Evolutionary conservation across 2,888 invertebrate genomes (phyloP).

Genomic region (Heteropelma amictum): DNA sequence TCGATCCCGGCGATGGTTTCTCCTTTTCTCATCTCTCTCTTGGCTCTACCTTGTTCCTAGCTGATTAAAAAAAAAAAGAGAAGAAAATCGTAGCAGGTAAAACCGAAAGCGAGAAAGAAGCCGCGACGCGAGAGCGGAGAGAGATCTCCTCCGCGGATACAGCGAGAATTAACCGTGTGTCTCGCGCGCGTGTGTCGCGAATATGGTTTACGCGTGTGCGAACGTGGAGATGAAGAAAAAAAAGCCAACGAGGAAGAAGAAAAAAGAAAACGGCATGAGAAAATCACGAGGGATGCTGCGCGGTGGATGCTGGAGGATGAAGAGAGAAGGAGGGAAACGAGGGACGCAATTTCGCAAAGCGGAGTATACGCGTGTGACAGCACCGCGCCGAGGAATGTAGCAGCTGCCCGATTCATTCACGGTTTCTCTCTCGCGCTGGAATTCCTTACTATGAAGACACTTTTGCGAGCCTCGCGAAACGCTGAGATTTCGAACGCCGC

Average conservation of each 20-base stretch:
- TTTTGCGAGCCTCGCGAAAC: slow-evolving; percentile 33
- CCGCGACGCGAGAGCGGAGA: too few relatives aligned
- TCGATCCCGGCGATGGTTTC: slow-evolving; percentile 44
- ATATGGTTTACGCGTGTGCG: background rate
- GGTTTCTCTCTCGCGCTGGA: slow-evolving; percentile 71
- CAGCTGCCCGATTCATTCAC: slow-evolving; percentile 77
- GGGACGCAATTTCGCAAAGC: slow-evolving; percentile 60
- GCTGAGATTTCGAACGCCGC: slow-evolving; percentile 32
- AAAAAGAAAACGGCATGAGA: slow-evolving; percentile 10
- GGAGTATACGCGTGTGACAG: slow-evolving; percentile 64
- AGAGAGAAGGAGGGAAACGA: background rate
- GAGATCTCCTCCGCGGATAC: background rate
- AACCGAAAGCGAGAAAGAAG: too few relatives aligned
- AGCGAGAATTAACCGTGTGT: background rate
- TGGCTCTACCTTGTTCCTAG: background rate
- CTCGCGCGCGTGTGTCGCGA: too few relatives aligned
- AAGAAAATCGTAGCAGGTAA: too few relatives aligned
- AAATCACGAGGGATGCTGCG: slow-evolving; percentile 39
- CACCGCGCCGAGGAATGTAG: slow-evolving; percentile 71
- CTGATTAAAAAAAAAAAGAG: too few relatives aligned
- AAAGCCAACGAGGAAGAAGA: too few relatives aligned
- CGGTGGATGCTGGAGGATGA: slow-evolving; percentile 16
- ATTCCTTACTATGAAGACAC: slow-evolving; percentile 68
- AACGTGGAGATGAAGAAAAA: background rate
- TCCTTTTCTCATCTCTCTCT: background rate